These are phyloP conservation scores for Cliona cf. orientalis DNA, from an alignment of 37 sponge, comb jelly and placozoan species.

Conservation along the genomic window DNA sequence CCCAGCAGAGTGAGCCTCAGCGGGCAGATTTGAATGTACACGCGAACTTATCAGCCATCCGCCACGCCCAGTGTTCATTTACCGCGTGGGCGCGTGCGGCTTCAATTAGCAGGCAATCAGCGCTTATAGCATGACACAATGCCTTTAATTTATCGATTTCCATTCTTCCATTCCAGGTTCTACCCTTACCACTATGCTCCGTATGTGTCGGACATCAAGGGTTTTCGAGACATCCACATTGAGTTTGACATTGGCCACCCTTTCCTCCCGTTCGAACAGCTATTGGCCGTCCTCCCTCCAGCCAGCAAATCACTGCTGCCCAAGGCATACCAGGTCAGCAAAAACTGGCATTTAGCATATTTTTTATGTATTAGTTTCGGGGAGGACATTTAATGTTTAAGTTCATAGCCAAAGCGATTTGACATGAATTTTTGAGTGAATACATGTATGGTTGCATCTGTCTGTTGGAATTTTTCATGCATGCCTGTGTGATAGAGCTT, in stretches of 20 bases:
- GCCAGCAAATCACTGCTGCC: slow-evolving; percentile 91
- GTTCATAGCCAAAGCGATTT: neutral
- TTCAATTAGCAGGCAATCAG: too few relatives aligned
- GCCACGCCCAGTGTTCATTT: too few relatives aligned
- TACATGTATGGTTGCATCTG: too few relatives aligned
- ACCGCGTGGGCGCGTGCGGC: too few relatives aligned
- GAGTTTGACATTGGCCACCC: slow-evolving; percentile 86
- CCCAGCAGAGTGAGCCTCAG: too few relatives aligned
- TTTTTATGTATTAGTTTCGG: neutral
- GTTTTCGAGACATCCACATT: slow-evolving; percentile 52
- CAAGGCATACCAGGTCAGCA: slow-evolving; percentile 72
- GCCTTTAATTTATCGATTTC: too few relatives aligned
- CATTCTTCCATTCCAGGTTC: slow-evolving; percentile 55
- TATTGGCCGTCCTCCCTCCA: slow-evolving; percentile 93
- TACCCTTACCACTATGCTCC: slow-evolving; percentile 99
- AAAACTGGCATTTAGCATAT: neutral
- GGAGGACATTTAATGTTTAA: neutral
- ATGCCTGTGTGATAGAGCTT: too few relatives aligned
- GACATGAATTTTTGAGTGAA: too few relatives aligned
- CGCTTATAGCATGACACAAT: too few relatives aligned
- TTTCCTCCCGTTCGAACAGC: slow-evolving; percentile 94
- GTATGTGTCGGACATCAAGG: slow-evolving; percentile 90
- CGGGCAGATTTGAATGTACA: too few relatives aligned
- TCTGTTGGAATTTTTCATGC: too few relatives aligned
- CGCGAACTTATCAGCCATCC: too few relatives aligned